Percentiles rank a stretch among this genome's conserved stretches.
Evolutionary conservation across 2,113 vertebrate genomes (phyloP).

Genomic region (Paramormyrops kingsleyae): DNA sequence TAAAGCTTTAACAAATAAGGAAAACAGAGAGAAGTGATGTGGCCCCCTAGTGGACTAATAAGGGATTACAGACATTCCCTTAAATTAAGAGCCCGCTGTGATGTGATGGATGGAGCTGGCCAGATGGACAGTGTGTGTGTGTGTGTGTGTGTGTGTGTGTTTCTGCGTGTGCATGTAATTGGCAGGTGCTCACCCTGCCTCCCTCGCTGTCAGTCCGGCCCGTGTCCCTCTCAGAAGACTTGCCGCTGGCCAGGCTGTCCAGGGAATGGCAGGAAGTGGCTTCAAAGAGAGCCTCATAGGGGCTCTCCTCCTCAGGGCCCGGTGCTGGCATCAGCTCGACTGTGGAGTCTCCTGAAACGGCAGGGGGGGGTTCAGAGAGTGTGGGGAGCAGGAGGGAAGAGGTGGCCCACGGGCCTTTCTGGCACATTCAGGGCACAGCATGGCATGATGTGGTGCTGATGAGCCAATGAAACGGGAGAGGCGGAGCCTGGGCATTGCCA

Average conservation of each 20-base stretch:
- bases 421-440: not conserved
- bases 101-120: not conserved
- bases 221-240: slow-evolving; percentile 83
- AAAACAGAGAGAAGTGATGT: not conserved
- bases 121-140: not conserved
- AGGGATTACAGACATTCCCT: not conserved
- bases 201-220: slow-evolving; percentile 70
- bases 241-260: slow-evolving; percentile 86
- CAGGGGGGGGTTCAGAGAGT: not conserved
- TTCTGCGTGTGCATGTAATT: not conserved
- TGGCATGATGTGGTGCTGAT: not conserved
- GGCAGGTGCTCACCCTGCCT: slow-evolving; percentile 47
- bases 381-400: not conserved
- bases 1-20: not conserved
- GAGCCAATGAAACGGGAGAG: not conserved
- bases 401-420: not conserved
- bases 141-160: not conserved
- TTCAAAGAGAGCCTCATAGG: slow-evolving; percentile 85
- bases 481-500: not conserved
- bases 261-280: slow-evolving; percentile 89
- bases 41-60: not conserved
- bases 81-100: not conserved
- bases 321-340: slow-evolving; percentile 70
- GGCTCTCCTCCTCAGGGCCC: slow-evolving; percentile 75
- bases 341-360: slow-evolving; percentile 64